Conservation (phyloP, 2,113 vertebrate genomes). For the Tragelaphus strepsiceros region DNA sequence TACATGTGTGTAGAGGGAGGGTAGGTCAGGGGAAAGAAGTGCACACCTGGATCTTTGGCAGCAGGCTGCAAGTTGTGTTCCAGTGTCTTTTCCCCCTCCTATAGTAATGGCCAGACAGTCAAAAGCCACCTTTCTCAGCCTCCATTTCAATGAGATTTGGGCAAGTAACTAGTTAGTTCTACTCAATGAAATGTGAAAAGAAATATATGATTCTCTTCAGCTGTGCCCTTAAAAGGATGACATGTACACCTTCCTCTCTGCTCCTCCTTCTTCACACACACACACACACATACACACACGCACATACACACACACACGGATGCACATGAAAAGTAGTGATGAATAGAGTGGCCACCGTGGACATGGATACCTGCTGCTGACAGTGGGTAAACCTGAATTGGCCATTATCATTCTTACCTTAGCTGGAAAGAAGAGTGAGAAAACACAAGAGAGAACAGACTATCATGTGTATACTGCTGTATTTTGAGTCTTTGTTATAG, state of each 20-base stretch:
- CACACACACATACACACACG: background rate
- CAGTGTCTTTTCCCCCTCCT: background rate
- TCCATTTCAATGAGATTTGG: background rate
- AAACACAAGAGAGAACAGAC: background rate
- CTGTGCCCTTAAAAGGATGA: background rate
- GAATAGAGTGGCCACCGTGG: background rate
- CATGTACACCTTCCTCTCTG: accelerated
- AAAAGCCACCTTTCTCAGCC: background rate
- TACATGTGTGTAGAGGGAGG: background rate
- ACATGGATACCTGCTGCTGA: background rate
- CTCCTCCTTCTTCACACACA: background rate
- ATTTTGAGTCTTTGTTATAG: background rate
- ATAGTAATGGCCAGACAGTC: background rate
- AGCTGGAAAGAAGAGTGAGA: background rate
- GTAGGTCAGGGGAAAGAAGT: background rate
- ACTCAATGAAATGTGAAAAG: background rate
- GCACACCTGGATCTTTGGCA: background rate
- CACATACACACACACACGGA: background rate
- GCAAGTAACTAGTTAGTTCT: background rate
- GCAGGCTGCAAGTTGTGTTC: background rate
- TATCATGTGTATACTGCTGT: background rate
- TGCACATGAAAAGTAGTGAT: background rate
- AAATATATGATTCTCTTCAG: background rate
- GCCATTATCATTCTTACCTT: background rate
- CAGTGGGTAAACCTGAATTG: background rate